phyloP scores from a whole-genome alignment of 2,113 vertebrate genomes.

The Ophiodon elongatus region DNA sequence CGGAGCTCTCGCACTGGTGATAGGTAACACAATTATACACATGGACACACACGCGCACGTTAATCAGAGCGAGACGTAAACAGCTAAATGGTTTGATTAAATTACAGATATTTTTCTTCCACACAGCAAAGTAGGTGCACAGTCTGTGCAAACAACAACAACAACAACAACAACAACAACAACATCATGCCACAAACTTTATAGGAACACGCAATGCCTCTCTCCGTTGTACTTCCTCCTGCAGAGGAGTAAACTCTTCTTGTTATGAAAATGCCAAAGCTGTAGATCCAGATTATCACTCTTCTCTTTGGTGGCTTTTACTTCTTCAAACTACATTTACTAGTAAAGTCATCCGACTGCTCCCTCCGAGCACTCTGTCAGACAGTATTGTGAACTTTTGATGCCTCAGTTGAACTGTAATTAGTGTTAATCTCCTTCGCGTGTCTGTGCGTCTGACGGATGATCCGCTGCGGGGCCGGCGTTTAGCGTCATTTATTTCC shows the following conservation, averaged over 20 bases:
- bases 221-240: neutral
- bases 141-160: neutral
- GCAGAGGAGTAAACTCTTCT: neutral
- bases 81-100: slow-evolving; percentile 15
- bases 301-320: neutral
- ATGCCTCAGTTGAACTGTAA: slow-evolving; percentile 57
- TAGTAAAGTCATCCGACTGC: slow-evolving; percentile 15
- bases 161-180: neutral
- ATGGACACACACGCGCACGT: slow-evolving; percentile 21
- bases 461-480: slow-evolving; percentile 30
- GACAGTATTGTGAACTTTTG: slow-evolving; percentile 25
- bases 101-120: slow-evolving; percentile 18
- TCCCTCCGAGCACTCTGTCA: slow-evolving; percentile 28
- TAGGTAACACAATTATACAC: slow-evolving; percentile 86
- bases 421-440: slow-evolving; percentile 61
- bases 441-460: slow-evolving; percentile 46
- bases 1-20: slow-evolving; percentile 93
- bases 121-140: neutral
- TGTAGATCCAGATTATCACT: slow-evolving; percentile 6
- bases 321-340: neutral
- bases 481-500: slow-evolving; percentile 47
- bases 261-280: slow-evolving; percentile 1
- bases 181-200: neutral
- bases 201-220: neutral
- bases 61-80: neutral